A percentile compares a stretch with the other conserved stretches of the same genome.
Conservation (phyloP, 2,113 vertebrate species). For the Lasiurus borealis region DNA sequence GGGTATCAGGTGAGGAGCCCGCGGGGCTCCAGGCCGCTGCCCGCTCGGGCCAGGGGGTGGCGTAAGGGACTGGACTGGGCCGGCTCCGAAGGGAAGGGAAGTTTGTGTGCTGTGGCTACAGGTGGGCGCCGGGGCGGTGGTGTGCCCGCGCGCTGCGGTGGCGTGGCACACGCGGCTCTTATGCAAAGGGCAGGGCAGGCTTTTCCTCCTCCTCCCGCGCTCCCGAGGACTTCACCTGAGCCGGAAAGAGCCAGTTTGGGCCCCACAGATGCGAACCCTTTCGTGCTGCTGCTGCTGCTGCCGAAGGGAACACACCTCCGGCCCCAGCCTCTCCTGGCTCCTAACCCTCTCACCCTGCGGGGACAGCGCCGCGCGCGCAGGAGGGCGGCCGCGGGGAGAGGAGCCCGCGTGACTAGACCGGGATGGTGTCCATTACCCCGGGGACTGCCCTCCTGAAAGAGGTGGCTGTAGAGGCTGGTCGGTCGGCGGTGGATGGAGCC, state of each 20-base stretch:
- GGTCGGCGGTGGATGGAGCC: slow-evolving; percentile 38
- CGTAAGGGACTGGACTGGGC: background rate
- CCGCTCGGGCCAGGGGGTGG: slow-evolving; percentile 56
- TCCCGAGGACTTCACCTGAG: background rate
- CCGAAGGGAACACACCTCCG: background rate
- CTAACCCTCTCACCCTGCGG: background rate
- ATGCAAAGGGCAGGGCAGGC: background rate
- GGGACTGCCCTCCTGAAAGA: background rate
- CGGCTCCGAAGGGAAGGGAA: slow-evolving; percentile 5
- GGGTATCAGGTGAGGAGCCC: slow-evolving; percentile 73
- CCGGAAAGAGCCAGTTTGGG: background rate
- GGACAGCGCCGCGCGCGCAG: background rate
- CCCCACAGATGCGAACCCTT: background rate
- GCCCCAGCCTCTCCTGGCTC: background rate
- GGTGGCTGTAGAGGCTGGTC: slow-evolving; percentile 25
- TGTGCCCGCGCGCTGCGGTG: background rate
- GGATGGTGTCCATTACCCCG: background rate
- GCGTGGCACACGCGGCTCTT: background rate
- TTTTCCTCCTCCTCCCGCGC: background rate
- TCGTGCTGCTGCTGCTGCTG: background rate
- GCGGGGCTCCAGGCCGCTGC: slow-evolving; percentile 31
- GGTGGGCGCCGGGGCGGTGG: slow-evolving; percentile 59
- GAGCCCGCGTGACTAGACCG: slow-evolving; percentile 27
- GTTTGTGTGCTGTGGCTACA: slow-evolving; percentile 72
- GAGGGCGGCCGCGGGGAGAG: background rate